Base-by-base conservation (phyloP, 1,140 invertebrate genomes). In the Mercenaria mercenaria region DNA sequence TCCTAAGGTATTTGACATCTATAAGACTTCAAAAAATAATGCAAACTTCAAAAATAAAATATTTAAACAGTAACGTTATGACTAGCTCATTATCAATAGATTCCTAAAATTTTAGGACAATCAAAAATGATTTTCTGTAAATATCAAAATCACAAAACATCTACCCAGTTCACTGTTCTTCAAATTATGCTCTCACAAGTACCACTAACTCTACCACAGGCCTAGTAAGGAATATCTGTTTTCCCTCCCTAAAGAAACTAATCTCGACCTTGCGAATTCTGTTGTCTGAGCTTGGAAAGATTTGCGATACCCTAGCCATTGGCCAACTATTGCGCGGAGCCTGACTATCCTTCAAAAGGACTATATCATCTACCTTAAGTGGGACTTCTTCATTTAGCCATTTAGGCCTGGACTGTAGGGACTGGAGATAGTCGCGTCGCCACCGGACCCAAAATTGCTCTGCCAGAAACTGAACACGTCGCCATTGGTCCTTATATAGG, bases 391-490 rank as follows among this genome's bases (percentile, higher is more conserved):
- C 32, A 11, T 26, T 29, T 32, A 39, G 1, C 88, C 88, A 83
- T 43, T 83, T 89, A 8, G 18, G 11, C n/a, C 86, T 39, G 15
- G 11, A 20, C 26, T 89, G 77, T 13, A 89, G 29, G 6, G 76
- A 56, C 23, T 89, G 61, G n/a, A 89, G 50, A 13, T 29, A 89
- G 32, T 83, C 79, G n/a, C 23, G 29, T n/a, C 39, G 26, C 79
- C 88, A 89, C 0, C 37, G 6, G 26, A 34, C 29, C 88, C 88
- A 83, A 69, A 74, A 82, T 3, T 59, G 39, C 18, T 74, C 64
- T 39, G 79, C 80, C 34, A 89, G 34, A 56, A 8, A 77, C 39
- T 90, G 69, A 10, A 90, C 82, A 50, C 72, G 74, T 50, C 56
- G 56, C 81, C 69, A 64, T 23, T 85, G 69, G 32, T 29, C 32